phyloP scores from a whole-genome alignment of 2,888 invertebrate species.

The Onchidella celtica region DNA sequence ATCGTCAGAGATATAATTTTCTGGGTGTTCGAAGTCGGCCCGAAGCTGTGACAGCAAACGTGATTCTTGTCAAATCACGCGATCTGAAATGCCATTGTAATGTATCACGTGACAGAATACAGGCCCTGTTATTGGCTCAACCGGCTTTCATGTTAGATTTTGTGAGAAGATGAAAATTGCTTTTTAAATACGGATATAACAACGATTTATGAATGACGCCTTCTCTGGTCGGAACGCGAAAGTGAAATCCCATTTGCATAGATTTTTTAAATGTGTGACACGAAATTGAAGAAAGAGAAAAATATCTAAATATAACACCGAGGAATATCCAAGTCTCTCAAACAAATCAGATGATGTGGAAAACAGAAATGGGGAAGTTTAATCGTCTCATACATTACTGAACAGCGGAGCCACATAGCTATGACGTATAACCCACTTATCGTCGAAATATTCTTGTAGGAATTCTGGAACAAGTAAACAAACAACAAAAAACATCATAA shows the following conservation, averaged over 20 bases:
- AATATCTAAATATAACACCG: background rate
- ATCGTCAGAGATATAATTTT: constrained; percentile 34
- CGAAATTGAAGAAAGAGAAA: background rate
- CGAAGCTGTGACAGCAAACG: constrained; percentile 18
- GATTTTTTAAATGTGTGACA: no score
- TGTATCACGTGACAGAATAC: constrained; percentile 35
- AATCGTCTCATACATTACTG: no score
- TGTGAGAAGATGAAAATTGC: constrained; percentile 17
- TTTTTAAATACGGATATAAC: constrained; percentile 18
- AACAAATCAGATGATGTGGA: no score
- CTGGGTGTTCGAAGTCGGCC: constrained; percentile 32
- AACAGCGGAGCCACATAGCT: no score
- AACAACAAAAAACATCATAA: background rate
- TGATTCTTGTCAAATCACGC: constrained; percentile 32
- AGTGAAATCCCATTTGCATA: background rate
- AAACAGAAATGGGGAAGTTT: no score
- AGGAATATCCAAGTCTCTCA: no score
- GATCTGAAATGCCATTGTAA: constrained; percentile 18
- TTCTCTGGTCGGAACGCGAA: background rate
- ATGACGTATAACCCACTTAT: no score
- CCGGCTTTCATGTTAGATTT: background rate
- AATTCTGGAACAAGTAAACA: no score
- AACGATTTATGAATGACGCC: background rate
- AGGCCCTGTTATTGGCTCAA: constrained; percentile 22
- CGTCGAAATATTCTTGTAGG: no score